A percentile compares a stretch with the other conserved stretches of the same genome.
Conservation (phyloP, 2,797 vertebrate genomes). For the Halcyon leucocephala region DNA sequence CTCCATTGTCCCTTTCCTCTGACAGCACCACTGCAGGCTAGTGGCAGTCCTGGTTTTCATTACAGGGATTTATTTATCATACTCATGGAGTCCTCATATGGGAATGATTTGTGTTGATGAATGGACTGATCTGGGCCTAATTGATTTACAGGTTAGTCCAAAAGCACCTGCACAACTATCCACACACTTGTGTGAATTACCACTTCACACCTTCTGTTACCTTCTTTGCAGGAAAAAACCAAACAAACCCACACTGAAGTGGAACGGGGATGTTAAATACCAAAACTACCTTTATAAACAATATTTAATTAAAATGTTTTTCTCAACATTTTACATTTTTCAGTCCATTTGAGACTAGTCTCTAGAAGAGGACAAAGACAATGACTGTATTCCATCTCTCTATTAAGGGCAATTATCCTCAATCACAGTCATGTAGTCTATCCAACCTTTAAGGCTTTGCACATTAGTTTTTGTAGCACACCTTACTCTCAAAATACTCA, state of each 20-base stretch:
- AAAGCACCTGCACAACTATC: not conserved
- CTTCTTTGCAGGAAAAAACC: not conserved
- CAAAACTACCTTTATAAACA: not conserved
- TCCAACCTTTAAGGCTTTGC: not conserved
- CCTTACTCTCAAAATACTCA: not conserved
- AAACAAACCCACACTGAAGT: not conserved
- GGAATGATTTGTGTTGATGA: constrained; percentile 20
- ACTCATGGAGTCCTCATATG: not conserved
- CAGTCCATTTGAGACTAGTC: not conserved
- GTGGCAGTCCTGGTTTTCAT: constrained; percentile 6
- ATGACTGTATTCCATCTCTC: not conserved
- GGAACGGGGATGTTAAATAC: not conserved
- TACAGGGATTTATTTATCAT: not conserved
- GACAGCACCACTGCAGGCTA: not conserved
- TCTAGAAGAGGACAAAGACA: not conserved
- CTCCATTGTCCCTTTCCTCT: not conserved
- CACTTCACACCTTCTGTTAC: not conserved
- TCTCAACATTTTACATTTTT: not conserved
- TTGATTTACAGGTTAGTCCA: not conserved
- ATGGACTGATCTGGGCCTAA: constrained; percentile 13
- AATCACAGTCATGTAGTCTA: not conserved
- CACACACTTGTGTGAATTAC: not conserved
- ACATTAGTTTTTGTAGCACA: not conserved
- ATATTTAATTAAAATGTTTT: not conserved
- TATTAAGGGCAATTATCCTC: not conserved